These are phyloP conservation scores for Aspidapion aeneum DNA, from an alignment of 2,888 invertebrate species.

Conservation along the genomic window DNA sequence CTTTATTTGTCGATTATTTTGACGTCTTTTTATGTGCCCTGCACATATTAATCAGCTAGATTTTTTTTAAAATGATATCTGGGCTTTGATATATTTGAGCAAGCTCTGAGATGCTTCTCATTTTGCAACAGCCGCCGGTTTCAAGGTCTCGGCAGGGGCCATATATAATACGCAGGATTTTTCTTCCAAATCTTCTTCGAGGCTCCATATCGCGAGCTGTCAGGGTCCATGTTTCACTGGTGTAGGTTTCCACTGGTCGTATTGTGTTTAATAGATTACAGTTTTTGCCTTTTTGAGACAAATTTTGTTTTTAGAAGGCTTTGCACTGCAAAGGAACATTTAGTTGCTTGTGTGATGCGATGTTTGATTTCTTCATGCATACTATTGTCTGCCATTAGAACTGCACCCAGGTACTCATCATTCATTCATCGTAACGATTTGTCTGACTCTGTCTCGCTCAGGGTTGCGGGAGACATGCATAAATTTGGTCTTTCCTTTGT, in stretches of 20 bases:
- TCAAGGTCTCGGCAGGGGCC: neutral
- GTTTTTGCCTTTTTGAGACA: neutral
- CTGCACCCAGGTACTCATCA: neutral
- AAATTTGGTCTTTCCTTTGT: neutral
- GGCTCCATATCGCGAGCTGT: neutral
- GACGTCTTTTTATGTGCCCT: neutral
- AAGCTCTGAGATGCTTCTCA: neutral
- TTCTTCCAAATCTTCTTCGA: neutral
- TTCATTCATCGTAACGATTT: neutral
- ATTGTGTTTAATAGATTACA: neutral
- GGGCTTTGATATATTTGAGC: neutral
- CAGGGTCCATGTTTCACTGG: neutral
- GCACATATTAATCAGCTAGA: too few species aligned
- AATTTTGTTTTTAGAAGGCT: neutral
- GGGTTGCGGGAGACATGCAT: neutral
- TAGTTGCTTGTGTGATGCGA: neutral
- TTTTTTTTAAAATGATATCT: neutral
- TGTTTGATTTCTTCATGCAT: neutral
- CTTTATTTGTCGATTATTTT: neutral
- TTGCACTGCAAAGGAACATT: neutral
- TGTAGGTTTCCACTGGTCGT: neutral
- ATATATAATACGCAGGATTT: neutral
- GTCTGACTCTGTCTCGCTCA: neutral
- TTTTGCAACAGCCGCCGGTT: neutral
- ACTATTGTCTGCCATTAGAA: neutral